Conservation (phyloP, 2,888 invertebrate species). For the Dicyrtomina minuta region DNA sequence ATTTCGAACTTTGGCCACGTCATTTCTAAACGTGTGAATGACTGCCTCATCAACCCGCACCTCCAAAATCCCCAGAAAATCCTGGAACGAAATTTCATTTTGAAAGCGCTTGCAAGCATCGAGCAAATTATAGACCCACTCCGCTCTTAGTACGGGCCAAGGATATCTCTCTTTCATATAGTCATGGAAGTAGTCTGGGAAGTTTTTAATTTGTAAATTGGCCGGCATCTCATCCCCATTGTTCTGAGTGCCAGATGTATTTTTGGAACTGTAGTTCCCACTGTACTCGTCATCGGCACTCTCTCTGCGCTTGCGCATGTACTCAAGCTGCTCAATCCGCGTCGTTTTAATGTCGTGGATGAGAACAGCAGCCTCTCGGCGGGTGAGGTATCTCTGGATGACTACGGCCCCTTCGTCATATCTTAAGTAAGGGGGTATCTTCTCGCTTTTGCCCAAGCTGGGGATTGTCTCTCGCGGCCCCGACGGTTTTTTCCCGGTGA, state of each 20-base stretch:
- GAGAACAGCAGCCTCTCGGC: conserved; percentile 60
- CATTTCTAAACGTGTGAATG: conserved; percentile 19
- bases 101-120: conserved; percentile 35
- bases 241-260: no score
- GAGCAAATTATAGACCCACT: conserved; percentile 40
- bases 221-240: no score
- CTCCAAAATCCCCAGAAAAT: conserved; percentile 31
- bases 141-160: conserved; percentile 30
- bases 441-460: neutral
- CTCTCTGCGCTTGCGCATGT: conserved; percentile 38
- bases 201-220: conserved; percentile 14
- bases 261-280: no score
- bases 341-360: conserved; percentile 60
- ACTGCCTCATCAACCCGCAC: conserved; percentile 31
- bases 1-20: conserved; percentile 15
- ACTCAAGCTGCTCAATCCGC: conserved; percentile 26
- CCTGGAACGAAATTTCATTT: conserved; percentile 6
- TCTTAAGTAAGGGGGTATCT: neutral
- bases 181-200: conserved; percentile 32
- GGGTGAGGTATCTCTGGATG: conserved; percentile 60
- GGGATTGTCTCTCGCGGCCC: conserved; percentile 7
- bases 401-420: conserved; percentile 55
- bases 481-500: conserved; percentile 25
- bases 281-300: conserved; percentile 58
- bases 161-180: conserved; percentile 33